Conservation (phyloP, 2,888 invertebrate species). For the Limnephilus rhombicus region DNA sequence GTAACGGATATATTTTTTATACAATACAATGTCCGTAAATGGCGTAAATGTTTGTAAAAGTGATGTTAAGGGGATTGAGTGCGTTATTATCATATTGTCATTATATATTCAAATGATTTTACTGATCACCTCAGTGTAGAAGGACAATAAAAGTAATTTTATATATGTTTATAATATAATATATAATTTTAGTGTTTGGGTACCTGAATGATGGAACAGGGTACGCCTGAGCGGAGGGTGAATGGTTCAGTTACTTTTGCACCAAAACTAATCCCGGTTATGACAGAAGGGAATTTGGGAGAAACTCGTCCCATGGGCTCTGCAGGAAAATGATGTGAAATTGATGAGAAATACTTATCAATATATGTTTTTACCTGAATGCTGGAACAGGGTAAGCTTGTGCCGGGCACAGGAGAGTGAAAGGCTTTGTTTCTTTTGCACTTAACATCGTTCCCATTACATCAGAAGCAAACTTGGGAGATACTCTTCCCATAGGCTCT, state of each 20-base stretch:
- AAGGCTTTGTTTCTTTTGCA: conserved; percentile 74
- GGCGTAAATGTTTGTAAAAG: conserved; percentile 27
- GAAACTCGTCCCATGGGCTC: conserved; percentile 75
- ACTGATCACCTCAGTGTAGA: not conserved
- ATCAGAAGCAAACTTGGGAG: conserved; percentile 75
- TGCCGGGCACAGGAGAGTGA: conserved; percentile 85
- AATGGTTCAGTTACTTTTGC: conserved; percentile 71
- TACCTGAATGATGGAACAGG: conserved; percentile 86
- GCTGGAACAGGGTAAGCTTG: conserved; percentile 87
- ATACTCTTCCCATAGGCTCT: conserved; percentile 75
- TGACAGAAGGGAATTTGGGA: conserved; percentile 74
- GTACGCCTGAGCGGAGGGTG: conserved; percentile 83
- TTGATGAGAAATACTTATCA: conserved; percentile 56
- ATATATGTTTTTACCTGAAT: conserved; percentile 79
- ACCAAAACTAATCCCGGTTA: conserved; percentile 72
- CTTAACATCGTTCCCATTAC: conserved; percentile 82
- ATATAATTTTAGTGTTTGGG: conserved; percentile 65
- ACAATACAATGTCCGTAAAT: not conserved
- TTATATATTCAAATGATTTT: conserved; percentile 11
- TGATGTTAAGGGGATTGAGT: conserved; percentile 29
- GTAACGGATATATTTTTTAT: conserved; percentile 68
- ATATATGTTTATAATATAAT: conserved; percentile 14
- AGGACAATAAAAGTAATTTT: not conserved
- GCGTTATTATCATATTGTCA: not conserved
- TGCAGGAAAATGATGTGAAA: conserved; percentile 47